These are phyloP conservation scores for Edolisoma coerulescens DNA, from an alignment of 2,113 vertebrate genomes.

Conservation along the genomic window DNA sequence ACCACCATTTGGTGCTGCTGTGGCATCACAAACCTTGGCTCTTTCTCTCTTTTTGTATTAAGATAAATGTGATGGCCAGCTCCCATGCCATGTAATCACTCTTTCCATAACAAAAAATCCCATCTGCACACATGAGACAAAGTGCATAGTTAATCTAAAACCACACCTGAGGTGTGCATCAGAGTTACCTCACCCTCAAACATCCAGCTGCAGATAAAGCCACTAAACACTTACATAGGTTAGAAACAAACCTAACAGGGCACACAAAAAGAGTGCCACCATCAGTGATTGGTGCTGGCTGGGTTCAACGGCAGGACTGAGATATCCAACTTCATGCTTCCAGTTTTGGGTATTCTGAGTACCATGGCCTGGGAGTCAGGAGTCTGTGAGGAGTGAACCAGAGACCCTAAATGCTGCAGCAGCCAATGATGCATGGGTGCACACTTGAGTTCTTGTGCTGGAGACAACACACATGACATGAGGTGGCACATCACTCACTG, in stretches of 20 bases:
- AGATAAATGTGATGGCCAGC: background rate
- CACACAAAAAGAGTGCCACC: background rate
- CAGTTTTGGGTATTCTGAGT: background rate
- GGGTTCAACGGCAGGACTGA: background rate
- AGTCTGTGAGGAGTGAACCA: background rate
- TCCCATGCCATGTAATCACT: accelerated
- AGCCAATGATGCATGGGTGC: accelerated
- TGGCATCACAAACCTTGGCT: background rate
- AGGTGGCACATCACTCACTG: background rate
- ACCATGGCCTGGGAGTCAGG: background rate
- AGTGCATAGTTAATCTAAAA: background rate
- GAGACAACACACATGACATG: accelerated
- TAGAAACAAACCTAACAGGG: background rate
- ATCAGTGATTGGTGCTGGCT: background rate
- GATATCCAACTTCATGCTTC: background rate
- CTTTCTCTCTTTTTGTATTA: background rate
- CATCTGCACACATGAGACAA: background rate
- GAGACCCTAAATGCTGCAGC: background rate
- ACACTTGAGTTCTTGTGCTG: accelerated
- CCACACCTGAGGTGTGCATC: background rate
- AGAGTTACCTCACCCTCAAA: background rate
- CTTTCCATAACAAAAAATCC: background rate
- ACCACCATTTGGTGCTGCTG: slow-evolving; percentile 6
- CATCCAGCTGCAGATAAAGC: background rate
- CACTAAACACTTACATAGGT: background rate